A percentile compares a stretch with the other conserved stretches of the same genome.
Evolutionary conservation across 2,113 vertebrate genomes (phyloP).

Genomic region (Rafetus swinhoei): DNA sequence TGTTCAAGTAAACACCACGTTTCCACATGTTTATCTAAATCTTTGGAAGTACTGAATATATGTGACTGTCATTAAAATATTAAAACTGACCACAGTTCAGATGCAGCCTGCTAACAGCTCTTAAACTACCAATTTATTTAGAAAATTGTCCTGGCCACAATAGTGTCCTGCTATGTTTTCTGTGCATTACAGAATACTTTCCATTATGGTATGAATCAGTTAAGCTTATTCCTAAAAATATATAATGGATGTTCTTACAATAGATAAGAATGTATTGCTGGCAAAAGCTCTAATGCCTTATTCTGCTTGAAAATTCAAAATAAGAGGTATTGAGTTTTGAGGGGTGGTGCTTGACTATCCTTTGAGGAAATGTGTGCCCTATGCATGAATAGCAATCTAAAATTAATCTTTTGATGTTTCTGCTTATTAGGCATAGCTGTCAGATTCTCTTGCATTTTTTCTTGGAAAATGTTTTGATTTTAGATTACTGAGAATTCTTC

Average conservation of each 20-base stretch:
- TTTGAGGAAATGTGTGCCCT: background rate
- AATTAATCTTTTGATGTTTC: background rate
- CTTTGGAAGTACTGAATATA: background rate
- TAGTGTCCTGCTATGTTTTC: background rate
- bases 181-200: background rate
- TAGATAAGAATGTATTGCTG: background rate
- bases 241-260: background rate
- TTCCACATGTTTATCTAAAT: background rate
- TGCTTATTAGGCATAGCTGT: background rate
- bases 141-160: background rate
- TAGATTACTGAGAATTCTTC: background rate
- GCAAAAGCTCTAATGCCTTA: background rate
- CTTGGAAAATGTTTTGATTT: slow-evolving; percentile 7
- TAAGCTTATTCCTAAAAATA: background rate
- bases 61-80: background rate
- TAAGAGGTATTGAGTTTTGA: background rate
- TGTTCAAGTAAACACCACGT: background rate
- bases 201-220: background rate
- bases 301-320: background rate
- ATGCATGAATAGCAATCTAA: background rate
- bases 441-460: background rate
- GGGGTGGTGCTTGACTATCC: background rate
- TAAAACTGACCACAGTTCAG: background rate
- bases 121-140: background rate
- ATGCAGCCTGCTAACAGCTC: background rate